These are phyloP conservation scores for Chymomyza procnemis DNA, from an alignment of 2,888 invertebrate species.

Conservation along the genomic window DNA sequence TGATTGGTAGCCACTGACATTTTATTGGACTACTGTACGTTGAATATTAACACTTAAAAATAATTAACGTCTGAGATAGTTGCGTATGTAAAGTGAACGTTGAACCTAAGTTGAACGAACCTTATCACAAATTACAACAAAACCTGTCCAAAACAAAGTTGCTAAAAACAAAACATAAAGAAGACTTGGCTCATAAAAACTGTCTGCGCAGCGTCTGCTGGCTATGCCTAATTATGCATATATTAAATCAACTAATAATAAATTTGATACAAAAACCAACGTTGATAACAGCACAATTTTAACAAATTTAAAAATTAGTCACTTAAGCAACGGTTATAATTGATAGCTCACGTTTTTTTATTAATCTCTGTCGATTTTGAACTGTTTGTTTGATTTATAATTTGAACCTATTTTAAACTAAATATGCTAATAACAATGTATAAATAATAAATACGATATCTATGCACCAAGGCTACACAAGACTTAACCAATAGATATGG, in stretches of 20 bases:
- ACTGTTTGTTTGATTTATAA: not conserved
- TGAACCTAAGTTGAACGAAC: not conserved
- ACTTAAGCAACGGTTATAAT: conserved; percentile 12
- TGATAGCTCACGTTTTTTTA: not conserved
- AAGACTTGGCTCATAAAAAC: conserved; percentile 23
- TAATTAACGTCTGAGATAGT: not conserved
- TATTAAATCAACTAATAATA: not conserved
- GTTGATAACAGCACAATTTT: no score
- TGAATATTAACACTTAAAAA: not conserved
- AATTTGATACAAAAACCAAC: conserved; percentile 5
- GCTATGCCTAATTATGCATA: conserved; percentile 26
- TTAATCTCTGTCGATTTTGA: not conserved
- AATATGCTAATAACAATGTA: not conserved
- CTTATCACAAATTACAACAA: not conserved
- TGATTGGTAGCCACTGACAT: not conserved
- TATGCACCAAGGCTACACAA: not conserved
- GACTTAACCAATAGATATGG: not conserved
- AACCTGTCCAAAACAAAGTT: conserved; percentile 28
- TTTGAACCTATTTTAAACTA: not conserved
- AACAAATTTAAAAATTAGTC: not conserved
- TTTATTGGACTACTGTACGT: not conserved
- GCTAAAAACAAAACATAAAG: not conserved
- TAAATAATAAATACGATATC: not conserved
- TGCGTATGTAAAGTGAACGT: conserved; percentile 18
- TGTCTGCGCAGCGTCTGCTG: conserved; percentile 39